A percentile compares a stretch with the other conserved stretches of the same genome.
phyloP scores from a whole-genome alignment of 2,113 vertebrate species.

The Daubentonia madagascariensis region DNA sequence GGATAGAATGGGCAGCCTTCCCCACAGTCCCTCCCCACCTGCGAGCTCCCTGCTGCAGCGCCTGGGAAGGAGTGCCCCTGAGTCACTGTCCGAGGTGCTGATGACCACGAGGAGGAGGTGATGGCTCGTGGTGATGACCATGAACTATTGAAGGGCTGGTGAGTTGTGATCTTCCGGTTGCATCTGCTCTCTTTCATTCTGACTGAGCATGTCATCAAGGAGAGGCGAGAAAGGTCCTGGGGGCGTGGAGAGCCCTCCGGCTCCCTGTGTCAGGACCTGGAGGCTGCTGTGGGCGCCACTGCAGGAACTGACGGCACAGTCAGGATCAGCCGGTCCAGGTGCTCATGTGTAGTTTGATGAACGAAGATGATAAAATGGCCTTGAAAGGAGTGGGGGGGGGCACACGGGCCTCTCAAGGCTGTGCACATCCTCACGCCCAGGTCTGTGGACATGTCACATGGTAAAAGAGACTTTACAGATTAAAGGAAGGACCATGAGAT shows the following conservation, averaged over 20 bases:
- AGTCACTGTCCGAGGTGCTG: neutral
- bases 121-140: neutral
- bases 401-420: neutral
- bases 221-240: neutral
- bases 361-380: neutral
- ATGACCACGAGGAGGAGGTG: too few relatives aligned
- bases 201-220: neutral
- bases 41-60: too few relatives aligned
- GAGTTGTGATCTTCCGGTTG: neutral
- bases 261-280: neutral
- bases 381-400: neutral
- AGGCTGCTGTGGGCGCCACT: neutral
- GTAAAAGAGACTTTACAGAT: neutral
- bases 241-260: too few relatives aligned
- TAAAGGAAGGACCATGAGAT: neutral
- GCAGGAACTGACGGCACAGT: neutral
- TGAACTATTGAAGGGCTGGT: too few relatives aligned
- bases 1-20: neutral
- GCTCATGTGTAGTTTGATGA: neutral
- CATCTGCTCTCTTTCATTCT: neutral
- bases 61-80: fast-evolving
- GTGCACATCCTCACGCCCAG: too few relatives aligned
- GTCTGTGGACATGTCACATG: too few relatives aligned
- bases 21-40: fast-evolving
- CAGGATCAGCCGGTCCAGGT: neutral